These are phyloP conservation scores for Orchestia grillus DNA, from an alignment of 1,140 invertebrate genomes.

Conservation along the genomic window DNA sequence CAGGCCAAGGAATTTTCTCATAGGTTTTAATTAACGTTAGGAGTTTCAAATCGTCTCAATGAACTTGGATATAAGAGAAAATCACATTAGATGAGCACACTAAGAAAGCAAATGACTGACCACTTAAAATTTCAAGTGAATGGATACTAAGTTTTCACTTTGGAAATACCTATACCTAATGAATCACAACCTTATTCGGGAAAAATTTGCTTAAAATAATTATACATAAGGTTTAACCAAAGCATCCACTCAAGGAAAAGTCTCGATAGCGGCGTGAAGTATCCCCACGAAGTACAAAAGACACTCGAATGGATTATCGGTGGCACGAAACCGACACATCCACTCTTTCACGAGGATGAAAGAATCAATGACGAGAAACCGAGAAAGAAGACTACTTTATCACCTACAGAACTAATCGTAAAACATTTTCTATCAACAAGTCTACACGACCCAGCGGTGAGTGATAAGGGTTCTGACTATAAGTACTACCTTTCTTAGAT, in stretches of 20 bases:
- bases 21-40: not conserved
- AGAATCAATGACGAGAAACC: not conserved
- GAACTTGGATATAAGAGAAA: not conserved
- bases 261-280: not conserved
- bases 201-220: not conserved
- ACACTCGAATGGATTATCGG: not conserved
- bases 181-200: not conserved
- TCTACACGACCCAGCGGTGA: no score
- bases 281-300: not conserved
- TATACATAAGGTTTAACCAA: not conserved
- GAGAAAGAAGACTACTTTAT: no score
- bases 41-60: not conserved
- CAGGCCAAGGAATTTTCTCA: not conserved
- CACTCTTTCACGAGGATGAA: not conserved
- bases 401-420: no score
- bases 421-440: no score
- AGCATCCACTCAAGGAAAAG: not conserved
- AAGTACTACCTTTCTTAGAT: no score
- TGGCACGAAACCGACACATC: not conserved
- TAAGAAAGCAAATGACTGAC: not conserved
- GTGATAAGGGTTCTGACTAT: no score
- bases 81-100: not conserved
- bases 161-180: not conserved
- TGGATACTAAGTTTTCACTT: not conserved
- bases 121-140: not conserved